Conservation (phyloP, 1,140 invertebrate genomes). For the Drosophila pectinifera region DNA sequence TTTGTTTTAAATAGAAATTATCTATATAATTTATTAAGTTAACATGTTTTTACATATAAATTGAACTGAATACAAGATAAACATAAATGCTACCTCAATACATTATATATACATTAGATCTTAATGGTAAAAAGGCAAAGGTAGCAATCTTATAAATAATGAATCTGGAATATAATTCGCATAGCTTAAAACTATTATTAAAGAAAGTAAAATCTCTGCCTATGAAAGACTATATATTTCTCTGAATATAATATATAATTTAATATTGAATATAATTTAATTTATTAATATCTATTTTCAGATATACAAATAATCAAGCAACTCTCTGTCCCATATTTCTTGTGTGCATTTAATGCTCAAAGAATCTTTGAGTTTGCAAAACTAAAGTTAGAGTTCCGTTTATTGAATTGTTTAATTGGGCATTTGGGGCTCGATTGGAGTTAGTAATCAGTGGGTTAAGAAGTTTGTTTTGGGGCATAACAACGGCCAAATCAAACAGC, state of each 20-base stretch:
- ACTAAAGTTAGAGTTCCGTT: not conserved
- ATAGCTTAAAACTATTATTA: too few relatives aligned
- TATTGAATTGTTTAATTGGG: constrained; percentile 14
- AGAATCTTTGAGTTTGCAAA: not conserved
- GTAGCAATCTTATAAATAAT: too few relatives aligned
- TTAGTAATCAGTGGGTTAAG: not conserved
- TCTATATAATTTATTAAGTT: too few relatives aligned
- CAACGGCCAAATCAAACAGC: constrained; percentile 10
- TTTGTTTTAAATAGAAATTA: too few relatives aligned
- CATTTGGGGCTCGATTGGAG: not conserved
- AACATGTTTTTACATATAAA: not conserved
- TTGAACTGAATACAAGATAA: too few relatives aligned
- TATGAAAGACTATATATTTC: too few relatives aligned
- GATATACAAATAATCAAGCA: not conserved
- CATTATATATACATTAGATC: not conserved
- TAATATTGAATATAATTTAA: too few relatives aligned
- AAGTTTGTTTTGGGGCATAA: constrained; percentile 19
- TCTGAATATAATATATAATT: too few relatives aligned
- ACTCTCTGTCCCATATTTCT: rapidly evolving
- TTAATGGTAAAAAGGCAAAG: not conserved
- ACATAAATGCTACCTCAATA: too few relatives aligned
- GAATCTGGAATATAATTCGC: too few relatives aligned
- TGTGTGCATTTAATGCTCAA: not conserved
- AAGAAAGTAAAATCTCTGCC: too few relatives aligned
- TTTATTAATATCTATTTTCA: too few relatives aligned